Conservation (phyloP, 1,140 invertebrate genomes). For the Acromyrmex echinatior region DNA sequence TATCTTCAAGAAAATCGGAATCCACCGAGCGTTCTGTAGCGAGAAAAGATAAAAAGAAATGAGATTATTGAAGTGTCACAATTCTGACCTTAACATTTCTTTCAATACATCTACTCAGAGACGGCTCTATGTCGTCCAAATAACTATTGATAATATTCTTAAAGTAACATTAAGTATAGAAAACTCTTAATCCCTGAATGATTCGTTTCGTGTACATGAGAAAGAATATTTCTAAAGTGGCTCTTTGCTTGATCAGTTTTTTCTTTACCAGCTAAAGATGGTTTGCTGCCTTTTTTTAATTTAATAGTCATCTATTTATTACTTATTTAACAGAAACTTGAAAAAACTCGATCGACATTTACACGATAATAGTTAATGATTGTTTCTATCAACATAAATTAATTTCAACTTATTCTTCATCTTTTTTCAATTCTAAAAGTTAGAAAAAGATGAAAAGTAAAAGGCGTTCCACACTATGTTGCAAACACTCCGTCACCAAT, state of each 20-base stretch:
- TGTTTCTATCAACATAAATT: no score
- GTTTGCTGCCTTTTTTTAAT: not conserved
- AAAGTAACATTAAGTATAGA: not conserved
- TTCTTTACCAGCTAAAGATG: not conserved
- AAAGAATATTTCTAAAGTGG: not conserved
- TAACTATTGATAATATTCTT: not conserved
- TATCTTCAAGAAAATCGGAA: not conserved
- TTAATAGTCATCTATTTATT: not conserved
- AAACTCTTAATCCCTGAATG: not conserved
- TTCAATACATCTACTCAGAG: constrained; percentile 1
- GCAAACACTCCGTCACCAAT: no score
- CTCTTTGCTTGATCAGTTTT: not conserved
- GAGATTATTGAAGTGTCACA: constrained; percentile 31
- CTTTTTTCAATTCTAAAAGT: no score
- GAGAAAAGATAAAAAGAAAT: constrained; percentile 22
- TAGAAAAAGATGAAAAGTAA: no score
- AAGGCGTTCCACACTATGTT: no score
- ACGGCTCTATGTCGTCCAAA: not conserved
- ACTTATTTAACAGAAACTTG: not conserved
- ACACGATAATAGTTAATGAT: not conserved
- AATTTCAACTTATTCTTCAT: no score
- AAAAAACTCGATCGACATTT: not conserved
- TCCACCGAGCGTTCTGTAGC: not conserved
- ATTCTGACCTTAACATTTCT: constrained; percentile 9
- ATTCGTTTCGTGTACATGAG: not conserved